Base-by-base conservation (phyloP, 2,888 invertebrate species). In the Drosophila kokeensis region DNA sequence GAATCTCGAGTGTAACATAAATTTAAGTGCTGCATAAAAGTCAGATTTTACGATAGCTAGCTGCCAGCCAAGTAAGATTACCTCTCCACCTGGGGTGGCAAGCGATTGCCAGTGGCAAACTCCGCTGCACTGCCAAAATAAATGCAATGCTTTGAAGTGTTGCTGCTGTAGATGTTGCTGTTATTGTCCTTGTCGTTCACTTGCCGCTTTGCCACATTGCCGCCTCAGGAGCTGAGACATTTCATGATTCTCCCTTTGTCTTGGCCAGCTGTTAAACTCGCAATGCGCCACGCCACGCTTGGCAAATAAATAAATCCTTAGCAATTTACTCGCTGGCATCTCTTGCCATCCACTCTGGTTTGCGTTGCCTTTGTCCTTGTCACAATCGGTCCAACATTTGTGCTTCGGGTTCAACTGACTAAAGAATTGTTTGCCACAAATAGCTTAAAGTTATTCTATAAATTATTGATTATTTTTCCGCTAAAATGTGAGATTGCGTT, bases 1-100 rank as follows among this genome's bases (percentile, higher is more conserved):
- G 76, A 83, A 84, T 87, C 86, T 87, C 89, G 64, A 77, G 89
- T 83, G 86, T 82, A 89, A 81, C 86, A 86, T 86, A 86, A 87
- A 86, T 84, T 89, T 84, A 82, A 86, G 83, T 89, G 85, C 84
- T 76, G 75, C 85, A 88, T 87, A 82, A 86, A 86, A 86, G 86
- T 38, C 76, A 76, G 57, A 69, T 84, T 86, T 86, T 89, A 84
- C 89, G 87, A 62, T 49, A 70, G 54, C 21, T 1, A 36, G 50
- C 45, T 57, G 62, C 62, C 45, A 55, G 55, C 36, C 42, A 10
- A 45, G 45, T 42, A 45, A 24, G 24, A 24, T 45, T 24, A 24
- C 45, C 45, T 2, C 45, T 15, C 30, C 36, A 49, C 54, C 65
- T 55, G 29, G 8, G 45, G 59, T 13, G 32, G 29, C 13, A 34